Conservation (phyloP, 2,113 vertebrate species). For the Tursiops truncatus region DNA sequence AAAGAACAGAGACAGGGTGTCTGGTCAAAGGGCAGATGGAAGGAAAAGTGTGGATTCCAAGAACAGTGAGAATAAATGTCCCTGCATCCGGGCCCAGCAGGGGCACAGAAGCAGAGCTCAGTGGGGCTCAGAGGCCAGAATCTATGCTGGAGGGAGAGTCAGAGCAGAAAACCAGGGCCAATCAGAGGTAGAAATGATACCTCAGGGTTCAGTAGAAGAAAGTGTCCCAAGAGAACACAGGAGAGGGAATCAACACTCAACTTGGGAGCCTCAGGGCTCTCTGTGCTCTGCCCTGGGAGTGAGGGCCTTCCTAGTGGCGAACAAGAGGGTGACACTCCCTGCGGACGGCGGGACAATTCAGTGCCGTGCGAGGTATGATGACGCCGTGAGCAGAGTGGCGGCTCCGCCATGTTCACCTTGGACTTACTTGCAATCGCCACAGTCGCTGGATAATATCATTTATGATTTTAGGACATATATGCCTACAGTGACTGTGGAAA, state of each 20-base stretch:
- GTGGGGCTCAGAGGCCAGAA: neutral
- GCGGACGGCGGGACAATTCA: too few species aligned
- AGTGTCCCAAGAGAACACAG: neutral
- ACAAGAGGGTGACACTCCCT: fast-evolving
- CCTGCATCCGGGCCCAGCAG: neutral
- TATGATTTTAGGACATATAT: neutral
- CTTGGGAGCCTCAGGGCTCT: too few species aligned
- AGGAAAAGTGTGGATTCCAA: neutral
- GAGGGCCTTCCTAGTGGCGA: neutral
- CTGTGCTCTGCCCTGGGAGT: fast-evolving
- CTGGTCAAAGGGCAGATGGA: neutral
- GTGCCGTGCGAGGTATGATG: fast-evolving
- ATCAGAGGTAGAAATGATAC: fast-evolving
- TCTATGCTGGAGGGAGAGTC: neutral
- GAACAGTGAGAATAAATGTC: neutral
- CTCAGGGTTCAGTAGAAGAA: neutral
- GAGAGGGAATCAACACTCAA: neutral
- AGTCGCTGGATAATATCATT: fast-evolving
- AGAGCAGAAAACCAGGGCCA: neutral
- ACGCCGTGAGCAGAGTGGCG: fast-evolving
- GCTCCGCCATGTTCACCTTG: fast-evolving
- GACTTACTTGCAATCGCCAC: neutral
- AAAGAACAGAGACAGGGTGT: fast-evolving
- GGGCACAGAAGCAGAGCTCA: neutral
- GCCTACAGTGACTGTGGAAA: fast-evolving